phyloP scores from a whole-genome alignment of 2,888 invertebrate species.

The Aethes cnicana region DNA sequence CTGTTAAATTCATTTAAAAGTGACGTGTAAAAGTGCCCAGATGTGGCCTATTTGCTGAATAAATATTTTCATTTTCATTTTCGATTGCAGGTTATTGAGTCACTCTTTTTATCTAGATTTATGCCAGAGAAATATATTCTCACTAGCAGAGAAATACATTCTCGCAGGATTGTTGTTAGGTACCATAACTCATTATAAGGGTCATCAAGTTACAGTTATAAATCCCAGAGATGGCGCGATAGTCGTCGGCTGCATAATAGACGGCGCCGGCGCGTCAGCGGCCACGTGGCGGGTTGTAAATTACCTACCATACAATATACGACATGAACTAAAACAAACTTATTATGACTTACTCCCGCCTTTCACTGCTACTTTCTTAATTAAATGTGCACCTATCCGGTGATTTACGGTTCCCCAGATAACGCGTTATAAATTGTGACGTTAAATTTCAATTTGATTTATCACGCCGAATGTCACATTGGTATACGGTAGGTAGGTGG shows the following conservation, averaged over 20 bases:
- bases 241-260: constrained; percentile 60
- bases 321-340: not conserved
- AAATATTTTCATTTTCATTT: too few relatives aligned
- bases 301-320: not conserved
- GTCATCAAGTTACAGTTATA: constrained; percentile 8
- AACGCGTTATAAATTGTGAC: constrained; percentile 9
- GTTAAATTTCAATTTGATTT: constrained; percentile 20
- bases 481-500: too few relatives aligned
- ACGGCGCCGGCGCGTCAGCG: constrained; percentile 35
- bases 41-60: too few relatives aligned
- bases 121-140: too few relatives aligned
- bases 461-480: not conserved
- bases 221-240: constrained; percentile 30
- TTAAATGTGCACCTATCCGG: constrained; percentile 9
- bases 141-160: too few relatives aligned
- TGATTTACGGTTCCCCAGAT: constrained; percentile 19
- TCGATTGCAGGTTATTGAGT: too few relatives aligned
- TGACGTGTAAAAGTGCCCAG: too few relatives aligned
- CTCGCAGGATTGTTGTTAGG: too few relatives aligned
- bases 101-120: too few relatives aligned
- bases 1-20: too few relatives aligned
- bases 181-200: too few relatives aligned
- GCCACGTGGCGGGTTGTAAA: not conserved
- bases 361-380: constrained; percentile 20
- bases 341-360: constrained; percentile 14